Conservation (phyloP, 2,888 invertebrate species). For the Galerucella pusilla region DNA sequence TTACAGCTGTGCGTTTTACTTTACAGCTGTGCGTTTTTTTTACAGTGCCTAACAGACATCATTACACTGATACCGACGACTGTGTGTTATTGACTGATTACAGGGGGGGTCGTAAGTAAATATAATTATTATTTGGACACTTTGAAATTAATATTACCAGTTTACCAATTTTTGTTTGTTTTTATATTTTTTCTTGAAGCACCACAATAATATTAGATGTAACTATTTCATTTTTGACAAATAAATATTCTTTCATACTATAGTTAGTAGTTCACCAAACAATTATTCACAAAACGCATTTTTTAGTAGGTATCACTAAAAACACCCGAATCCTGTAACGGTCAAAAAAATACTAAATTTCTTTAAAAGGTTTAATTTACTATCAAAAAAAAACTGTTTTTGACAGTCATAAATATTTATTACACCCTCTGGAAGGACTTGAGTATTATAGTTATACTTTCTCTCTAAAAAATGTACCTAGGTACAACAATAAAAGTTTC, state of each 20-base stretch:
- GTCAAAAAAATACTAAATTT: constrained; percentile 22
- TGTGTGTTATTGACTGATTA: too few relatives aligned
- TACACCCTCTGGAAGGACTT: constrained; percentile 17
- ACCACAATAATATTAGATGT: too few relatives aligned
- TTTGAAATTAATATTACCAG: too few relatives aligned
- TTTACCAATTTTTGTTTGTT: too few relatives aligned
- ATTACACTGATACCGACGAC: too few relatives aligned
- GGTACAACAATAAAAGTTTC: constrained; percentile 38
- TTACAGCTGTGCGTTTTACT: too few relatives aligned
- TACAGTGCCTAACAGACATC: too few relatives aligned
- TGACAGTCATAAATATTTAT: constrained; percentile 33
- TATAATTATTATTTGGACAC: too few relatives aligned
- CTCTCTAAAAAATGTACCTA: constrained; percentile 34
- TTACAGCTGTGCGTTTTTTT: too few relatives aligned
- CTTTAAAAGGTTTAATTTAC: constrained; percentile 16
- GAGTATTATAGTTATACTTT: constrained; percentile 24
- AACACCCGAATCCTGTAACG: constrained; percentile 18
- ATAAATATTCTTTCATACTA: neutral
- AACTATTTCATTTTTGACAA: too few relatives aligned
- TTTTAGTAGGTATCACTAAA: neutral
- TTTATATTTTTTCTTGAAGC: too few relatives aligned
- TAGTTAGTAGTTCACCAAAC: neutral
- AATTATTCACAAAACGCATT: neutral
- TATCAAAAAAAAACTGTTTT: constrained; percentile 28
- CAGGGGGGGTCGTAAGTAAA: too few relatives aligned